Evolutionary conservation across 2,797 vertebrate species (phyloP).

Genomic region (Darevskia mixta): DNA sequence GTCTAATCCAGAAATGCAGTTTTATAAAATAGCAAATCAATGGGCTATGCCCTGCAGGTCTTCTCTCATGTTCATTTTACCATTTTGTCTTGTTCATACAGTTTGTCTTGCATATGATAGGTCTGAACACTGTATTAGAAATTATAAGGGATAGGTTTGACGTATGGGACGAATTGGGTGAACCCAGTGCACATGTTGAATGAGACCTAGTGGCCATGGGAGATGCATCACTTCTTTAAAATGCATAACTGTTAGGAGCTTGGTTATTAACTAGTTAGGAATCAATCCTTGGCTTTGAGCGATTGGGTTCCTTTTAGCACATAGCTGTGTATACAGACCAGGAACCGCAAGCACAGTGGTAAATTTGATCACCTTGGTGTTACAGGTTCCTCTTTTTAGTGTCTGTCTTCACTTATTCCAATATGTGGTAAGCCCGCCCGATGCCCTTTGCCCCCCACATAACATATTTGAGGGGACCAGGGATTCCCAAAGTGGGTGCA

Average conservation of each 20-base stretch:
- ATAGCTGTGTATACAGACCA: too few relatives aligned
- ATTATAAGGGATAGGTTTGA: neutral
- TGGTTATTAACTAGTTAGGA: neutral
- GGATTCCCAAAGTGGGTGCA: too few relatives aligned
- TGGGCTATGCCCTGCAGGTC: neutral
- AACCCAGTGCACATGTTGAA: neutral
- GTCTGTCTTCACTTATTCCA: too few relatives aligned
- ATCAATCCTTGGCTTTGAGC: neutral
- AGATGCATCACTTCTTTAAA: neutral
- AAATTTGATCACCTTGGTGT: too few relatives aligned
- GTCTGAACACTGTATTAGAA: neutral
- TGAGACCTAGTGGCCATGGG: neutral
- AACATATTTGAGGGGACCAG: too few relatives aligned
- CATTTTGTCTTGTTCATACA: neutral
- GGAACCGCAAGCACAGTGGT: too few relatives aligned
- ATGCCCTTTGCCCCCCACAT: too few relatives aligned
- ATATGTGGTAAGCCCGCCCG: too few relatives aligned
- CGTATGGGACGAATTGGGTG: neutral
- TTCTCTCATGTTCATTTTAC: slow-evolving; percentile 3
- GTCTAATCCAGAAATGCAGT: neutral
- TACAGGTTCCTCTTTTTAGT: too few relatives aligned
- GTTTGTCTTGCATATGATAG: neutral
- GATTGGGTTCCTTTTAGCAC: too few relatives aligned
- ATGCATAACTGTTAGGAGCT: neutral
- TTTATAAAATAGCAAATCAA: slow-evolving; percentile 1